Conservation (phyloP, 2,888 invertebrate species). For the Galeopsomyia nigrocyanea region DNA sequence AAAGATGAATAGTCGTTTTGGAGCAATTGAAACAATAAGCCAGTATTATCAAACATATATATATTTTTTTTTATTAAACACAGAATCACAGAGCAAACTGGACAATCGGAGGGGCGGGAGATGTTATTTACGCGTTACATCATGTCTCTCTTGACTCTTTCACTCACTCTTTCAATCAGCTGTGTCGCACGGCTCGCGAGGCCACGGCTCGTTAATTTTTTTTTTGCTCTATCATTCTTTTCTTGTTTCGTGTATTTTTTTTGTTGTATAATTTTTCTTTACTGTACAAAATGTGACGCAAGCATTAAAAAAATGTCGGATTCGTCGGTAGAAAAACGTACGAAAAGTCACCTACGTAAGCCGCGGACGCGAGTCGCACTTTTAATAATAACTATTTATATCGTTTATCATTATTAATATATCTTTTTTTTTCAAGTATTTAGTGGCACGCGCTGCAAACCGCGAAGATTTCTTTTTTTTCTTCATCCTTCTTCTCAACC, state of each 20-base stretch:
- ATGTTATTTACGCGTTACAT: slow-evolving; percentile 56
- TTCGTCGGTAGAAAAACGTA: slow-evolving; percentile 57
- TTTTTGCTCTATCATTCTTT: slow-evolving; percentile 35
- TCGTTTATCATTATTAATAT: slow-evolving; percentile 20
- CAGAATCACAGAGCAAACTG: slow-evolving; percentile 68
- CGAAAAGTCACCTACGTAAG: slow-evolving; percentile 52
- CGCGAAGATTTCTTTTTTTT: slow-evolving; percentile 49
- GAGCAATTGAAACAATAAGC: slow-evolving; percentile 12
- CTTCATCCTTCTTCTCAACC: slow-evolving; percentile 18
- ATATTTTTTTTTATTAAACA: slow-evolving; percentile 64
- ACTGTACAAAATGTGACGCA: slow-evolving; percentile 58
- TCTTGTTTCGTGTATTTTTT: slow-evolving; percentile 3
- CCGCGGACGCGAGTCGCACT: slow-evolving; percentile 45
- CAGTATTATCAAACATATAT: slow-evolving; percentile 58
- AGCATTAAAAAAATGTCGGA: slow-evolving; percentile 56
- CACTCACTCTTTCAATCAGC: slow-evolving; percentile 30
- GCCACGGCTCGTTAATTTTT: background rate
- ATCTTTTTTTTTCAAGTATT: slow-evolving; percentile 24
- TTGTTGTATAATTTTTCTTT: slow-evolving; percentile 17
- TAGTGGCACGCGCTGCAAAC: slow-evolving; percentile 48
- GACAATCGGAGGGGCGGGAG: slow-evolving; percentile 64
- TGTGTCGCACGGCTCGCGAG: too few species aligned
- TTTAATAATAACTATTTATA: slow-evolving; percentile 2
- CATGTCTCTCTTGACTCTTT: background rate
- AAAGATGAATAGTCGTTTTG: background rate